A percentile compares a stretch with the other conserved stretches of the same genome.
Conservation (phyloP, 2,888 invertebrate species). For the Acheta domesticus region DNA sequence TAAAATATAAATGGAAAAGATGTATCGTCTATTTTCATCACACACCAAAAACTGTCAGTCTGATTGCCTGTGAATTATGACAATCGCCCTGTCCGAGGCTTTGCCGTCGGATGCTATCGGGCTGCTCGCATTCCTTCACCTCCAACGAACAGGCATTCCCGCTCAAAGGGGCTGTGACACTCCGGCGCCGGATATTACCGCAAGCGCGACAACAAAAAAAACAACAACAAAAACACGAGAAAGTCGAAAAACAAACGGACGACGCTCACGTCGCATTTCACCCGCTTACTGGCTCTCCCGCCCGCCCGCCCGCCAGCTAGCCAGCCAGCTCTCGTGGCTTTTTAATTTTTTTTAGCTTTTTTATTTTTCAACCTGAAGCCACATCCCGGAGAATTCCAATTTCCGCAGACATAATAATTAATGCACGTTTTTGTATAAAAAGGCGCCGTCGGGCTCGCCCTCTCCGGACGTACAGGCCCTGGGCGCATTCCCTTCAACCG, state of each 20-base stretch:
- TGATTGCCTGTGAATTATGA: no score
- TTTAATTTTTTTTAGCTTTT: constrained; percentile 12
- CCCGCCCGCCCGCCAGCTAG: background rate
- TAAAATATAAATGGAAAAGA: no score
- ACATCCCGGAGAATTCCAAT: constrained; percentile 38
- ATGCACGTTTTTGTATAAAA: constrained; percentile 39
- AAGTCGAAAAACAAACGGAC: background rate
- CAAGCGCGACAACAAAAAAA: background rate
- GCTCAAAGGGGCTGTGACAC: constrained; percentile 1
- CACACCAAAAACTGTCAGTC: no score
- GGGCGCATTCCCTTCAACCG: constrained; percentile 10
- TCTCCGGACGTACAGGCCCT: constrained; percentile 9
- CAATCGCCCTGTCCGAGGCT: no score
- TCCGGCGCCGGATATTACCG: background rate
- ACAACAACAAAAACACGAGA: background rate
- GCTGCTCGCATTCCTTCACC: background rate
- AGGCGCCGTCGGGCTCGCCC: background rate
- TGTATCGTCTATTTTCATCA: no score
- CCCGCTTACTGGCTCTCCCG: background rate
- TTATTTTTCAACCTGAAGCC: constrained; percentile 18
- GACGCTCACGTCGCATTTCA: background rate
- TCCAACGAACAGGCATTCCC: background rate
- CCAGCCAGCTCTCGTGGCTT: background rate
- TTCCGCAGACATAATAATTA: constrained; percentile 42
- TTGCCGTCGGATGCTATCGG: background rate